phyloP scores from a whole-genome alignment of 2,113 vertebrate species.

The Dicentrarchus labrax region DNA sequence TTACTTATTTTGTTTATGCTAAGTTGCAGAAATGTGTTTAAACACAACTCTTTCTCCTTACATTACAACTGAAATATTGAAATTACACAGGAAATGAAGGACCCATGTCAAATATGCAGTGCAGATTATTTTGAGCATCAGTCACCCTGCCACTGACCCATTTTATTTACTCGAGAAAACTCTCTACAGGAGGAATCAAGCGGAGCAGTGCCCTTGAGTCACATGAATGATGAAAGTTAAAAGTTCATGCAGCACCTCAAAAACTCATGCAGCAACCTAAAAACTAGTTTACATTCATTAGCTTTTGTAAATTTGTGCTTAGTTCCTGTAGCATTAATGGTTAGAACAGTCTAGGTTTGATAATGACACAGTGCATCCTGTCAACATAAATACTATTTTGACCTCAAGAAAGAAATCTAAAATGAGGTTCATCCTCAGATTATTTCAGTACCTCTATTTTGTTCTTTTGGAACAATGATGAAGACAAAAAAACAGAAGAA shows the following conservation, averaged over 20 bases:
- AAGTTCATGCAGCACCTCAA: neutral
- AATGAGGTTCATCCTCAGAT: neutral
- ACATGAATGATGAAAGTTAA: neutral
- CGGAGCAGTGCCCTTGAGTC: neutral
- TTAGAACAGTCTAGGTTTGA: neutral
- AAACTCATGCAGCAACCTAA: neutral
- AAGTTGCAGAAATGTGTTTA: neutral
- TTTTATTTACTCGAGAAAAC: neutral
- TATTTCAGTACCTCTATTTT: neutral
- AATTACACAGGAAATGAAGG: neutral
- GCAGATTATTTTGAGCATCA: neutral
- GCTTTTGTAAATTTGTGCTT: neutral
- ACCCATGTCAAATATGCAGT: neutral
- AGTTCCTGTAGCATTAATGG: neutral
- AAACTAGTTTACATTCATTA: neutral
- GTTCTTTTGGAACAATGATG: neutral
- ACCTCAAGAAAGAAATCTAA: neutral
- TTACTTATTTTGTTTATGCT: neutral
- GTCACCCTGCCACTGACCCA: neutral
- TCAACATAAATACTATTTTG: neutral
- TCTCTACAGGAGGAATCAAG: neutral
- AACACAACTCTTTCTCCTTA: neutral
- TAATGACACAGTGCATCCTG: neutral
- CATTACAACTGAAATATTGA: neutral
- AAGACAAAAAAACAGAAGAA: conserved; percentile 7